Base-by-base conservation (phyloP, 2,113 vertebrate species). In the Solenodon paradoxus region DNA sequence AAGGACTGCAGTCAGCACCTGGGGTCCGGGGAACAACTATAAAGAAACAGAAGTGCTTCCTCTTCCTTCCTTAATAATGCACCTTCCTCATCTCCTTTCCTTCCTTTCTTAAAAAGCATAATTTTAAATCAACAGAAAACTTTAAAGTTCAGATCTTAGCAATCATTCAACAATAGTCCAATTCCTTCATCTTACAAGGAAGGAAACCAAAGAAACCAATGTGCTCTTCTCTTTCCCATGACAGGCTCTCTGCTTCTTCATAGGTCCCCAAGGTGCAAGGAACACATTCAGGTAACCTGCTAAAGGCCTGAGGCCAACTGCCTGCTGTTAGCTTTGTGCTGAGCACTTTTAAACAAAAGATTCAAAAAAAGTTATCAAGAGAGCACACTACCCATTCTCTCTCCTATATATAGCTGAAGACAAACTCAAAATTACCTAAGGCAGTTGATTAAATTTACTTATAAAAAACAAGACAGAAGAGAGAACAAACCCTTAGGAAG, bases 231-330 rank as follows among this genome's bases (percentile, higher is more conserved):
- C 64, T 3, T 16, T 20, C 15, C 26, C 49, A 15, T 32, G 38
- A 68, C 59, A 72, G 20, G 59, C n/a, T 20, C 26, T 74, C 32
- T 63, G 40, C n/a, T 30, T 81, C 64, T 15, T 66, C 42, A 16
- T 0, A 32, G 64, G 53, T 57, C 24, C 38, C 26, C 7, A 3
- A 0, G 0, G 30, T n/a, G 28, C 57, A 61, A 0, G 16, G 28
- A 79, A 35, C 20, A 92, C 49, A 83, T 28, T 81, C 40, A 28
- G n/a, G 42, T 55, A 40, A 38, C 19, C 35, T 40, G 26, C 71
- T 87, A 35, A 55, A 68, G 61, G 32, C 64, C 10, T 49, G 45
- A 81, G 30, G 30, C 22, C 47, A 69, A 49, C 20, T 13, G 15
- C 30, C 5, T 47, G 78, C 42, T 59, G n/a, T 26, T 66, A 71